Evolutionary conservation across 1,140 invertebrate species (phyloP).

Genomic region (Drosophila bifasciata): DNA sequence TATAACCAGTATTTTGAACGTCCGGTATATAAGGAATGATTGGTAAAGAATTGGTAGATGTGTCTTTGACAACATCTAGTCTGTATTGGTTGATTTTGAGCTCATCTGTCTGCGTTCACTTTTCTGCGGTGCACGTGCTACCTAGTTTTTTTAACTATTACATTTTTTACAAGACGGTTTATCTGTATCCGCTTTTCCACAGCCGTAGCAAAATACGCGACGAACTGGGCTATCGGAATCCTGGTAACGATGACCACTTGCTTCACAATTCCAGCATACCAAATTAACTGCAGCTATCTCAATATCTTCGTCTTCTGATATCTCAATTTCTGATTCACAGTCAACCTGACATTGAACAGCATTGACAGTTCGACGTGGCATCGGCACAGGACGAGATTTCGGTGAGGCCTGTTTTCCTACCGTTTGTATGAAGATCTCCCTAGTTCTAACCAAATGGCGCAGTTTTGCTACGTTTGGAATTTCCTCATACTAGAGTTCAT

Average conservation of each 20-base stretch:
- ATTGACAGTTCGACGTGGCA: background rate
- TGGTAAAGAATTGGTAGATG: no score
- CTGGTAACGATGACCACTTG: background rate
- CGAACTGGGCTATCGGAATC: background rate
- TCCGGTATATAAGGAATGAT: no score
- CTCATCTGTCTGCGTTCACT: background rate
- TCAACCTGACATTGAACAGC: background rate
- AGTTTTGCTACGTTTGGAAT: background rate
- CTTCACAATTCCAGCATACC: slow-evolving; percentile 3
- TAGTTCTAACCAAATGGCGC: no score
- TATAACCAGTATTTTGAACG: no score
- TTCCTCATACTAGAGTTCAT: background rate
- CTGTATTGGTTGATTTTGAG: background rate
- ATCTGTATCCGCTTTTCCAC: background rate
- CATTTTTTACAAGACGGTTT: no score
- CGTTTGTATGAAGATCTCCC: background rate
- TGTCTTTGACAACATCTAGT: background rate
- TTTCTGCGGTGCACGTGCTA: background rate
- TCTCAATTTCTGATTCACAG: background rate
- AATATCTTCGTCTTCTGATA: background rate
- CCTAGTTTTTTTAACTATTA: background rate
- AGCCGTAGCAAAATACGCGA: slow-evolving; percentile 1
- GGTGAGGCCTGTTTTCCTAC: background rate
- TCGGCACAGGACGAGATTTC: background rate
- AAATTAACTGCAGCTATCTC: background rate